These are phyloP conservation scores for Drosophila navojoa DNA, from an alignment of 1,140 invertebrate genomes.

Conservation along the genomic window DNA sequence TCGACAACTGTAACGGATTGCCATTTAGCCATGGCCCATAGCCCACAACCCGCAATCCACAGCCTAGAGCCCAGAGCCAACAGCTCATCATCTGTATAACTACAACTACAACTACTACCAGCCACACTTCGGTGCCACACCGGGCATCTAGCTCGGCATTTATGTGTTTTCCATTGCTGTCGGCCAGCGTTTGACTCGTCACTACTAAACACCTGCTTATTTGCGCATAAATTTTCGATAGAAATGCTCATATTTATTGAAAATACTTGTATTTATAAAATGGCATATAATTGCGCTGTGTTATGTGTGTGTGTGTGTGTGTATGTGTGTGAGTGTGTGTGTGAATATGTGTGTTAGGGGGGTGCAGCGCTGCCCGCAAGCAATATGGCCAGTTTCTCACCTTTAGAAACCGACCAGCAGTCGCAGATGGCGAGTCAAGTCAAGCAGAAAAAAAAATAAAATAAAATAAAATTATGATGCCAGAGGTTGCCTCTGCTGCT, in stretches of 20 bases:
- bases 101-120: background rate
- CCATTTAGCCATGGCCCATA: slow-evolving; percentile 30
- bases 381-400: slow-evolving; percentile 80
- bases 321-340: slow-evolving; percentile 1
- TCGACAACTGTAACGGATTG: slow-evolving; percentile 80
- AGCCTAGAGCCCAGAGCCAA: slow-evolving; percentile 8
- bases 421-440: slow-evolving; percentile 53
- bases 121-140: slow-evolving; percentile 15
- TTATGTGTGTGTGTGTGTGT: background rate
- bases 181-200: slow-evolving; percentile 54
- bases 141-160: slow-evolving; percentile 11
- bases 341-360: slow-evolving; percentile 51
- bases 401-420: slow-evolving; percentile 72
- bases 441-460: background rate
- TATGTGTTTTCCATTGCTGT: slow-evolving; percentile 14
- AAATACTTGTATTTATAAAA: slow-evolving; percentile 69
- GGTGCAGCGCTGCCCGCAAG: slow-evolving; percentile 68
- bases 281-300: slow-evolving; percentile 71
- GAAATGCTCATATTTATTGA: slow-evolving; percentile 78
- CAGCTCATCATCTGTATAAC: slow-evolving; percentile 13
- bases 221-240: slow-evolving; percentile 73
- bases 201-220: slow-evolving; percentile 78
- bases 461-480: slow-evolving; percentile 40
- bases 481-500: slow-evolving; percentile 42
- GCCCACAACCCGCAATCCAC: slow-evolving; percentile 16